A percentile compares a stretch with the other conserved stretches of the same genome.
Conservation (phyloP, 2,113 vertebrate genomes). For the Brachyhypopomus occidentalis region DNA sequence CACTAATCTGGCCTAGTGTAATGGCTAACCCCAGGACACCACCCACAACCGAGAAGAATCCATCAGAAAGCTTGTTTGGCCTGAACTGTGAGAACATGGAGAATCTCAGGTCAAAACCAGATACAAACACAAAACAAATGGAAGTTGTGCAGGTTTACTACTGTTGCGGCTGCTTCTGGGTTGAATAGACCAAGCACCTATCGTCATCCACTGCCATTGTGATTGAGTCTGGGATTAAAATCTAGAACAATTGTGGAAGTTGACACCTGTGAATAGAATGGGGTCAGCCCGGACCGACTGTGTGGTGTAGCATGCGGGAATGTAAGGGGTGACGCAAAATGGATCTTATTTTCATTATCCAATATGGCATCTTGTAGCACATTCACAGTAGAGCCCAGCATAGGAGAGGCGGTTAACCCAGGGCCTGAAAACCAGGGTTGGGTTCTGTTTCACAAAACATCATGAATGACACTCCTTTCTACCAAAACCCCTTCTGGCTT, state of each 20-base stretch:
- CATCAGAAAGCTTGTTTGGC: not conserved
- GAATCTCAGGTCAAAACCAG: too few relatives aligned
- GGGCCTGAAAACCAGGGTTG: not conserved
- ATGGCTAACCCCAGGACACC: not conserved
- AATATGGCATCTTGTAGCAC: not conserved
- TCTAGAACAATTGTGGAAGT: not conserved
- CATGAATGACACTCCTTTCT: too few relatives aligned
- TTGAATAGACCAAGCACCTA: too few relatives aligned
- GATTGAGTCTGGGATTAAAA: too few relatives aligned
- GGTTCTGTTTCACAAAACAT: too few relatives aligned
- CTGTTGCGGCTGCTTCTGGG: too few relatives aligned
- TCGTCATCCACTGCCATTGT: not conserved
- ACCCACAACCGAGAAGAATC: not conserved
- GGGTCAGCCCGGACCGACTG: not conserved
- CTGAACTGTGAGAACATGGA: not conserved
- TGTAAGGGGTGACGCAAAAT: not conserved
- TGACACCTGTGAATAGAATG: not conserved
- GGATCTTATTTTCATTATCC: not conserved
- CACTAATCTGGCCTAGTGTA: conserved; percentile 7
- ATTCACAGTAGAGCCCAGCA: not conserved
- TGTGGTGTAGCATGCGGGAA: not conserved
- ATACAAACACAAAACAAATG: too few relatives aligned
- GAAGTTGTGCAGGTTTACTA: not conserved
- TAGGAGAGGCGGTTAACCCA: not conserved
- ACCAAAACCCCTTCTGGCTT: too few relatives aligned